Percentiles rank a stretch among this genome's conserved stretches.
These are phyloP conservation scores for Euglossa dilemma DNA, from an alignment of 1,140 invertebrate species.

Conservation along the genomic window DNA sequence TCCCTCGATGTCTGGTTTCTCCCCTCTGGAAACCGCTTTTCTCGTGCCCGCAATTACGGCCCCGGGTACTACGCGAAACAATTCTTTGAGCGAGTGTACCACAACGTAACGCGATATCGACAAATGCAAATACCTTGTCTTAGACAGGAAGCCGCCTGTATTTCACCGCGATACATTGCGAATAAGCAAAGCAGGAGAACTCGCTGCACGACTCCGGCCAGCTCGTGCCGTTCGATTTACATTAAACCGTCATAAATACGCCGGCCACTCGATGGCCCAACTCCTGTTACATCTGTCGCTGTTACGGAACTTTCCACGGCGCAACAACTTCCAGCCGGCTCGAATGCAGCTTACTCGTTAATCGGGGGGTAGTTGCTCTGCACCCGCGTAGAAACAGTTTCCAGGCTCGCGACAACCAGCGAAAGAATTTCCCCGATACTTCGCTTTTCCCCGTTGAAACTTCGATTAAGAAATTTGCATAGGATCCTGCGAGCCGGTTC, in stretches of 20 bases:
- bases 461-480: slow-evolving; percentile 17
- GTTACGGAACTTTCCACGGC: slow-evolving; percentile 10
- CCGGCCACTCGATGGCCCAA: slow-evolving; percentile 34
- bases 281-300: slow-evolving; percentile 36
- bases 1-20: no score
- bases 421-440: slow-evolving; percentile 3
- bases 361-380: slow-evolving; percentile 38
- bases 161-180: slow-evolving; percentile 16
- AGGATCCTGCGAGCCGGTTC: neutral
- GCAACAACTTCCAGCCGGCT: slow-evolving; percentile 35
- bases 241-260: slow-evolving; percentile 39
- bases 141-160: slow-evolving; percentile 15
- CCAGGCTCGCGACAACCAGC: neutral
- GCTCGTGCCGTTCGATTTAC: slow-evolving; percentile 32
- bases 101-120: slow-evolving; percentile 11
- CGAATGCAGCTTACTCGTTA: slow-evolving; percentile 35
- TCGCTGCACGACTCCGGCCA: slow-evolving; percentile 7
- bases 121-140: slow-evolving; percentile 35
- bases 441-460: neutral
- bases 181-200: slow-evolving; percentile 26
- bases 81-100: neutral
- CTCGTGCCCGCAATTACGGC: no score
- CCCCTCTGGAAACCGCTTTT: no score
- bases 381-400: slow-evolving; percentile 19
- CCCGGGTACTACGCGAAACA: no score